Evolutionary conservation across 2,113 vertebrate species (phyloP).

Genomic region (Bungarus multicinctus): DNA sequence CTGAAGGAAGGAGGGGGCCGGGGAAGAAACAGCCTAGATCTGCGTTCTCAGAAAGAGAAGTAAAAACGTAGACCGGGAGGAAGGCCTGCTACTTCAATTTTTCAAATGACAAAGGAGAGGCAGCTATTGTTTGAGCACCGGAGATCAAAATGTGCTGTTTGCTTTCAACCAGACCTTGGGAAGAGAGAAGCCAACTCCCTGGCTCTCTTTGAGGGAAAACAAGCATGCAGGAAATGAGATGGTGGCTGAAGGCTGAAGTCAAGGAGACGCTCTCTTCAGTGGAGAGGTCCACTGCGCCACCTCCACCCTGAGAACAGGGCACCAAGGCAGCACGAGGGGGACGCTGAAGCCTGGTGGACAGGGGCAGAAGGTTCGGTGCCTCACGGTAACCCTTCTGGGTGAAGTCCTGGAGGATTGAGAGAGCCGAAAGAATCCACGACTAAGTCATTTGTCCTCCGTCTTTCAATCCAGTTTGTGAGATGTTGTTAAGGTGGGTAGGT

Average conservation of each 20-base stretch:
- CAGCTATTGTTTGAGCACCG: conserved; percentile 13
- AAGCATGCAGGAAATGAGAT: rapidly evolving
- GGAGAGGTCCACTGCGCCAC: too few relatives aligned
- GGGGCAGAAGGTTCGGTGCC: too few relatives aligned
- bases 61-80: background rate
- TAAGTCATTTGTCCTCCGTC: background rate
- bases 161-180: background rate
- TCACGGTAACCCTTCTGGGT: background rate
- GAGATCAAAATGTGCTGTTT: conserved; percentile 8
- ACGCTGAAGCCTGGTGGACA: too few relatives aligned
- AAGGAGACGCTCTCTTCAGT: background rate
- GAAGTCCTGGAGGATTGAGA: background rate
- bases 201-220: background rate
- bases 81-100: rapidly evolving
- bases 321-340: background rate
- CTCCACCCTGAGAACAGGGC: background rate
- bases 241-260: background rate
- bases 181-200: rapidly evolving
- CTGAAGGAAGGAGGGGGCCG: too few relatives aligned
- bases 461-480: background rate
- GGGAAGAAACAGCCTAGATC: too few relatives aligned
- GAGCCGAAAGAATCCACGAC: background rate
- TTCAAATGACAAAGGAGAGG: rapidly evolving
- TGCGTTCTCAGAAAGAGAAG: background rate
- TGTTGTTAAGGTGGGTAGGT: background rate